Conservation (phyloP, 1,140 invertebrate genomes). For the Belonocnema kinseyi region DNA sequence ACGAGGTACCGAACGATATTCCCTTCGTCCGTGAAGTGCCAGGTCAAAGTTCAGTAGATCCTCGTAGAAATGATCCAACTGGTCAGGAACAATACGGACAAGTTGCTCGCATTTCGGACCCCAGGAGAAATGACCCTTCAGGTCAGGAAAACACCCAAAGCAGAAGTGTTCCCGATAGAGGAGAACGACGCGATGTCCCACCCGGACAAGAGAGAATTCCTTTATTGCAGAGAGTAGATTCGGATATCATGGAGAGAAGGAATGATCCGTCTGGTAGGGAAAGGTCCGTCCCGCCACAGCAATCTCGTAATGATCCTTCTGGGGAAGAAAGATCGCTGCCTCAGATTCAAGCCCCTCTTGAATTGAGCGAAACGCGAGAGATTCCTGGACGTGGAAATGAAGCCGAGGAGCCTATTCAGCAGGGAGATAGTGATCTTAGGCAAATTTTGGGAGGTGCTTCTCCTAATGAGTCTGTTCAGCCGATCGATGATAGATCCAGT, state of each 20-base stretch:
- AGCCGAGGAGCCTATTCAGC: conserved; percentile 56
- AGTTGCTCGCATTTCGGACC: conserved; percentile 56
- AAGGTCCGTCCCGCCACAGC: conserved; percentile 62
- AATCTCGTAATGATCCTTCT: conserved; percentile 71
- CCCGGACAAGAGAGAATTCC: conserved; percentile 67
- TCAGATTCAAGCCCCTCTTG: conserved; percentile 53
- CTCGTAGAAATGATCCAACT: conserved; percentile 70
- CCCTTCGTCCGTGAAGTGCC: conserved; percentile 72
- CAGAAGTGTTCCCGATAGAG: conserved; percentile 59
- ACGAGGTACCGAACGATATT: conserved; percentile 73
- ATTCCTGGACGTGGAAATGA: conserved; percentile 69
- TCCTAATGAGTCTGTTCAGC: conserved; percentile 58
- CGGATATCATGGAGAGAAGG: conserved; percentile 63
- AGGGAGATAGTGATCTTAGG: conserved; percentile 57
- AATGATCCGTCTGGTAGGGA: conserved; percentile 72
- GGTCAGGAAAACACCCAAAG: conserved; percentile 65
- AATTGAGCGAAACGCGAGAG: conserved; percentile 62
- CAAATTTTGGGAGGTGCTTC: conserved; percentile 70
- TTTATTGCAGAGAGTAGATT: conserved; percentile 52
- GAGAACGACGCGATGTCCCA: conserved; percentile 68
- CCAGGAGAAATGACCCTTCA: conserved; percentile 69
- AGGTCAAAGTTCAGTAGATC: conserved; percentile 68
- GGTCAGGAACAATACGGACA: conserved; percentile 71
- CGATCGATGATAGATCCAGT: conserved; percentile 62
- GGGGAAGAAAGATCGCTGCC: conserved; percentile 63